A percentile compares a stretch with the other conserved stretches of the same genome.
Conservation (phyloP, 2,888 invertebrate genomes). For the Nomada goodeniana region DNA sequence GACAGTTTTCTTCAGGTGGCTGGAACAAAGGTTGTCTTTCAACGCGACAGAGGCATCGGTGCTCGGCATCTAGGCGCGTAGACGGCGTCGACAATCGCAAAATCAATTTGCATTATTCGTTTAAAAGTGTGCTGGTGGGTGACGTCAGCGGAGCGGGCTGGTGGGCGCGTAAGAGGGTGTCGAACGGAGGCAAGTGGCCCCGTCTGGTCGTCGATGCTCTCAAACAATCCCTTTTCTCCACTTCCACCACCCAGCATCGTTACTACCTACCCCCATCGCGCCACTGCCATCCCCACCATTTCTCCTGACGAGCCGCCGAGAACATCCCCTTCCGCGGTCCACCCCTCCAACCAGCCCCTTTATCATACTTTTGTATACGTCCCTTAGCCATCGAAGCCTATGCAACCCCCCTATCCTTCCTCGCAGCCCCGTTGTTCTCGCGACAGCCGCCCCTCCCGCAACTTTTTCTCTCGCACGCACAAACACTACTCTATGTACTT, state of each 20-base stretch:
- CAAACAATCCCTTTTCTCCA: constrained; percentile 79
- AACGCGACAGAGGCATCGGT: constrained; percentile 23
- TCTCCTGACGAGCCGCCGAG: constrained; percentile 84
- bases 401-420: constrained; percentile 53
- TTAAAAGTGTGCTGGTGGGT: constrained; percentile 76
- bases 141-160: constrained; percentile 71
- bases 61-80: constrained; percentile 54
- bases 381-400: constrained; percentile 67
- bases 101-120: constrained; percentile 82
- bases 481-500: constrained; percentile 33
- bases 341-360: constrained; percentile 82
- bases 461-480: constrained; percentile 32
- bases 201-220: constrained; percentile 75
- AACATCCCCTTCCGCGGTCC: constrained; percentile 82
- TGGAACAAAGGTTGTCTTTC: constrained; percentile 36
- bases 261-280: constrained; percentile 75
- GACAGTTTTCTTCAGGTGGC: constrained; percentile 21
- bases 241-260: constrained; percentile 74
- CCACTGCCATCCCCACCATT: constrained; percentile 82
- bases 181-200: constrained; percentile 74
- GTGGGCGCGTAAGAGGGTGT: constrained; percentile 79
- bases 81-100: constrained; percentile 74
- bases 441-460: constrained; percentile 42
- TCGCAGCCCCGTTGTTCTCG: constrained; percentile 50
- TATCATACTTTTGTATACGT: constrained; percentile 71